Conservation (phyloP, 2,888 invertebrate genomes). For the Synanthedon tipuliformis region DNA sequence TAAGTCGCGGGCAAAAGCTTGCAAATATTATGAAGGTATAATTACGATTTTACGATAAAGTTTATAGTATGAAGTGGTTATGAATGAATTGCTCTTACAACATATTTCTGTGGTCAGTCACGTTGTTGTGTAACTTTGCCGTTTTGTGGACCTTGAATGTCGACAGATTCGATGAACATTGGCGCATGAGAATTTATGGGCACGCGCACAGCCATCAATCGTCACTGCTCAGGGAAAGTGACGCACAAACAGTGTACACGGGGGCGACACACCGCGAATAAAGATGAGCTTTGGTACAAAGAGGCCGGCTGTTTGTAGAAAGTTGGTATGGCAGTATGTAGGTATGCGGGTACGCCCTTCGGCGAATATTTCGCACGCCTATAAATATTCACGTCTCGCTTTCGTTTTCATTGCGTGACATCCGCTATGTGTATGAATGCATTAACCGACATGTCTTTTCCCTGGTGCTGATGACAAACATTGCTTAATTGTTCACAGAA, state of each 20-base stretch:
- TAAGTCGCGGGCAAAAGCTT: too few relatives aligned
- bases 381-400: slow-evolving; percentile 59
- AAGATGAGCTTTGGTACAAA: slow-evolving; percentile 59
- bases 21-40: too few relatives aligned
- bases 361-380: slow-evolving; percentile 62
- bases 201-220: slow-evolving; percentile 10
- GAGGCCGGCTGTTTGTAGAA: slow-evolving; percentile 51
- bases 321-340: slow-evolving; percentile 28
- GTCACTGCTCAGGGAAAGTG: slow-evolving; percentile 44
- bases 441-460: slow-evolving; percentile 8
- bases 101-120: too few relatives aligned
- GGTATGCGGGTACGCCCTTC: slow-evolving; percentile 66
- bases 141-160: slow-evolving; percentile 30
- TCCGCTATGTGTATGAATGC: slow-evolving; percentile 27
- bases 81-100: too few relatives aligned
- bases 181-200: neutral
- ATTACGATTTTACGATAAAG: too few relatives aligned
- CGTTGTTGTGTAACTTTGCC: neutral
- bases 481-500: slow-evolving; percentile 52
- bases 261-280: slow-evolving; percentile 47
- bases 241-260: slow-evolving; percentile 26
- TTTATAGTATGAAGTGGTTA: too few relatives aligned
- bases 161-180: slow-evolving; percentile 16
- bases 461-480: slow-evolving; percentile 36
- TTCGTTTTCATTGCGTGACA: slow-evolving; percentile 62